Conservation (phyloP, 2,797 vertebrate genomes). For the Hippopotamyrus pictus region DNA sequence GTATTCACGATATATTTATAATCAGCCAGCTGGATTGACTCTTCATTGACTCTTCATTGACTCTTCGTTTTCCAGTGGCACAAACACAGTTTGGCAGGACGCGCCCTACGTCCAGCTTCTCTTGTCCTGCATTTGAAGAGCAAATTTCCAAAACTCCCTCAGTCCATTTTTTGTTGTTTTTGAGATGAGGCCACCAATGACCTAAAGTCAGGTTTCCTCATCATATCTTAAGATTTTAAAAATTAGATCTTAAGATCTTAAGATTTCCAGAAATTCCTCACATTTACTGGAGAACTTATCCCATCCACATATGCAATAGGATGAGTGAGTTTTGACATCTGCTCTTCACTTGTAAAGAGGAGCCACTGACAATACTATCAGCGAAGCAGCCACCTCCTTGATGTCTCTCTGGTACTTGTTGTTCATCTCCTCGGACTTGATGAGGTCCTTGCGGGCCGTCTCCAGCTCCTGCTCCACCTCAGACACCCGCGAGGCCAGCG, state of each 20-base stretch:
- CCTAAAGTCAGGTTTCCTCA: background rate
- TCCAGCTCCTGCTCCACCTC: constrained; percentile 97
- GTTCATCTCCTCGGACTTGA: constrained; percentile 97
- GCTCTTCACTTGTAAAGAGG: background rate
- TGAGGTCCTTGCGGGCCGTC: constrained; percentile 90
- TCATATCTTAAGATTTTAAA: background rate
- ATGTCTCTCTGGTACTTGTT: constrained; percentile 96
- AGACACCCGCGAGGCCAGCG: constrained; percentile 84
- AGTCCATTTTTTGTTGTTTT: background rate
- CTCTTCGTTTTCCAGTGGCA: background rate
- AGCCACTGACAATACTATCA: background rate
- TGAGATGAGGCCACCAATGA: background rate
- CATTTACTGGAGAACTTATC: background rate
- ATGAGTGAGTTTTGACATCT: background rate
- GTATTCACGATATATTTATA: background rate
- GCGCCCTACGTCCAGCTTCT: background rate
- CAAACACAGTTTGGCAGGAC: background rate
- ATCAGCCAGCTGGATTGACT: background rate
- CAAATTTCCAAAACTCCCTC: background rate
- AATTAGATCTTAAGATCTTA: background rate
- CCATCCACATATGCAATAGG: background rate
- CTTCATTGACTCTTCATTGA: background rate
- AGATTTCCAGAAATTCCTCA: background rate
- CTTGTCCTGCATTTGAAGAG: background rate
- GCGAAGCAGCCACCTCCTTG: constrained; percentile 74